Evolutionary conservation across 2,797 vertebrate species (phyloP), one percentile per base, ranked within the genome.

Genomic region (Scolopax bukidnonensis): DNA sequence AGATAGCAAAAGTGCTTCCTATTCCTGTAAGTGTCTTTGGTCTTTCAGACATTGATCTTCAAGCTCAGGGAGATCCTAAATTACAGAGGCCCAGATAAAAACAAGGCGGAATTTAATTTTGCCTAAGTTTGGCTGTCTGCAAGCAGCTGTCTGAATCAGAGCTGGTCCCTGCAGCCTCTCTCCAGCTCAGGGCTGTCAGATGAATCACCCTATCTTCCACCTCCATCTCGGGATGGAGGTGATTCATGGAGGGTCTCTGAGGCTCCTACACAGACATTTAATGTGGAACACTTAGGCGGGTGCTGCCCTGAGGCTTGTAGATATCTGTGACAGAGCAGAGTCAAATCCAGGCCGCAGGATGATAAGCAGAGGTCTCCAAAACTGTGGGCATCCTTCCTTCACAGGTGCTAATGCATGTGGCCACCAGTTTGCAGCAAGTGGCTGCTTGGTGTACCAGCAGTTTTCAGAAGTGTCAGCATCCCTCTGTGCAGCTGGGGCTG

Each of bases 211-310:
- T 3, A 0, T 73, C 54, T 70, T 32, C 60, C 41, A 28, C 8
- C 16, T 84, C 45, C 43, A 6, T 20, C 40, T 64, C 3, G 8
- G 65, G 40, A 15, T 43, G 67, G 64, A 33, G 50, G 24, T 84
- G 92, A 73, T 56, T 79, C 84, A 3, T 10, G 10, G 20, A 23
- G 40, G 16, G 30, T 33, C 17, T 33, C 32, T 40, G 76, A 27
- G 75, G 61, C 33, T 81, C n/a, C 59, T 76, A 36, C 5, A 2
- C 18, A 40, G 33, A 7, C 8, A 6, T 40, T 25, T 40, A 41
- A 43, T 13, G 12, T 27, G 27, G 9, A 51, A 50, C 0, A 1
- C 68, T 74, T 30, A 41, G 27, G 16, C 1, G 0, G 64, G 25
- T 27, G 41, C 48, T 87, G 47, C 30, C n/a, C 36, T 28, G 47